Evolutionary conservation across 2,888 invertebrate genomes (phyloP).

Genomic region (Temnothorax unifasciatus): DNA sequence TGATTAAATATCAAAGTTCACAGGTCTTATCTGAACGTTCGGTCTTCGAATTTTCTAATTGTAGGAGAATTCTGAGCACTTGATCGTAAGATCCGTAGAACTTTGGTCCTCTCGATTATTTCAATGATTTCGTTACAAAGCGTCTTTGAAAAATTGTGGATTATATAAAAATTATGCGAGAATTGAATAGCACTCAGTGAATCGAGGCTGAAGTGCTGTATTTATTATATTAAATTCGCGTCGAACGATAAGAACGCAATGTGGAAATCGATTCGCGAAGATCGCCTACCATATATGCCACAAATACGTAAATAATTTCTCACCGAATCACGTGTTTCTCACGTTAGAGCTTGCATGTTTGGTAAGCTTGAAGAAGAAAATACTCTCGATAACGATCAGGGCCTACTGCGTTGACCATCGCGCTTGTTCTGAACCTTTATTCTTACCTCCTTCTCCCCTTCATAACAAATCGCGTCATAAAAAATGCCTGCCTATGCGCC

Average conservation of each 20-base stretch:
- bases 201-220: neutral
- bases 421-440: constrained; percentile 11
- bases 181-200: neutral
- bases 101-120: neutral
- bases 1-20: neutral
- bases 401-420: constrained; percentile 44
- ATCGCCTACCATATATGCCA: neutral
- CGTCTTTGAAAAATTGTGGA: neutral
- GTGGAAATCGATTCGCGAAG: constrained; percentile 5
- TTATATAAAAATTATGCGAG: neutral
- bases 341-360: neutral
- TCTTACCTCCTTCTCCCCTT: neutral
- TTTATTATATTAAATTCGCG: neutral
- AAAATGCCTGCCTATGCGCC: constrained; percentile 59
- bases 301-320: neutral
- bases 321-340: neutral
- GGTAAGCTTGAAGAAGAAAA: neutral
- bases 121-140: neutral
- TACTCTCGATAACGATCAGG: constrained; percentile 27
- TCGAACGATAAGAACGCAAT: neutral
- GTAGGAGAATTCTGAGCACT: neutral
- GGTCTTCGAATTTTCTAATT: neutral
- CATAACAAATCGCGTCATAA: constrained; percentile 66
- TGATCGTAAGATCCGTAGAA: neutral
- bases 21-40: neutral